These are phyloP conservation scores for Mormyrus lacerda DNA, from an alignment of 2,113 vertebrate genomes.

Conservation along the genomic window DNA sequence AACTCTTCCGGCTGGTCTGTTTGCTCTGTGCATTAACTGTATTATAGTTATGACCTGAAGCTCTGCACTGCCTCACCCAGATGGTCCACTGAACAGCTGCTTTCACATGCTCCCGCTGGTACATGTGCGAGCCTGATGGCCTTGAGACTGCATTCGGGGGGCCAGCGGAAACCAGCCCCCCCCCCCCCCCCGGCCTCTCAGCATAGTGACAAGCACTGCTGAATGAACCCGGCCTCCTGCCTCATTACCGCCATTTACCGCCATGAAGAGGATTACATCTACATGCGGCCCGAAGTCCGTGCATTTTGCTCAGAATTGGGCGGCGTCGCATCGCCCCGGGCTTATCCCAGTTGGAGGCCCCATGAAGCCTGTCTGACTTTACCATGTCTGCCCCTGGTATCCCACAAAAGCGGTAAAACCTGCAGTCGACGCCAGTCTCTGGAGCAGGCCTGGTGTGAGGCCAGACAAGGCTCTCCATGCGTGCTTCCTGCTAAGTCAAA, in stretches of 20 bases:
- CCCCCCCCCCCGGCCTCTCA: background rate
- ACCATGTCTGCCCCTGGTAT: background rate
- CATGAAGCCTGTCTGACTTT: background rate
- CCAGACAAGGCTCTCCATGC: background rate
- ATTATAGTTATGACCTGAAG: background rate
- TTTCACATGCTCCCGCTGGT: background rate
- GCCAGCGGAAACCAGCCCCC: background rate
- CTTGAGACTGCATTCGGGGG: background rate
- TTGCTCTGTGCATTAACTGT: background rate
- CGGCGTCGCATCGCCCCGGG: background rate
- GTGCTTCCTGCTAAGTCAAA: background rate
- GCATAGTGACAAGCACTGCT: background rate
- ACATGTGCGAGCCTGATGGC: background rate
- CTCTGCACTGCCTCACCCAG: background rate
- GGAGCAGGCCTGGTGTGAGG: background rate
- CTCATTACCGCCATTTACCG: slow-evolving; percentile 14
- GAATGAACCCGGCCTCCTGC: background rate
- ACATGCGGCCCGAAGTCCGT: background rate
- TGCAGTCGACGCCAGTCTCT: background rate
- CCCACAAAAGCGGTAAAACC: background rate
- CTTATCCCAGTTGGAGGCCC: background rate
- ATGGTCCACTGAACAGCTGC: background rate
- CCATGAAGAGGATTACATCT: slow-evolving; percentile 10
- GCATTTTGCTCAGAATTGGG: background rate
- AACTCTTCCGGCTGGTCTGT: background rate